Base-by-base conservation (phyloP, 1,140 invertebrate species). In the Palaemon carinicauda region DNA sequence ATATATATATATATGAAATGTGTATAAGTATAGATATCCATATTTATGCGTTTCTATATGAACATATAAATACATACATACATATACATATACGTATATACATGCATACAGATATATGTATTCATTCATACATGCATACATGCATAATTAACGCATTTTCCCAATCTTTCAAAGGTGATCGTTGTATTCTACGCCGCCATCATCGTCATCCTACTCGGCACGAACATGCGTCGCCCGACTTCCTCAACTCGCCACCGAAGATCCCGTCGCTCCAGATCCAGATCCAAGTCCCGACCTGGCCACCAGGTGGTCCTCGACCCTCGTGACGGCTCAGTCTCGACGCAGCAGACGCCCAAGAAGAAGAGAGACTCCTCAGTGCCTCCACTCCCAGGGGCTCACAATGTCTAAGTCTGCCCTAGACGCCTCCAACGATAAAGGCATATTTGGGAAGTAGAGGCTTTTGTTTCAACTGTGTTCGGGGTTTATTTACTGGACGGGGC, bases 261-360 rank as follows among this genome's bases (percentile, higher is more conserved):
- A 7, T n/a, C 54, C 31, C 51, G 54, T 19, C 54, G 79, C 15
- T 69, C 79, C 19, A 41, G 77, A 19, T 80, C 77, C 51, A 51
- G 53, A 1, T 82, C 80, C 41, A 41, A 52, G 21, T 82, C 80
- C 12, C n/a, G 69, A 29, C 24, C n/a, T 56, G 19, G 79, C 17
- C 79, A 80, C 56, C 79, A 80, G 79, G 54, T 80, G 2, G 79
- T 80, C 56, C 60, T 80, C 31, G 31, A 80, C 56, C 79, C 79
- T 41, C 53, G 33, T 7, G 79, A 80, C 53, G 79, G 79, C 19
- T 65, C 79, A 31, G 79, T 80, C n/a, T 65, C 79, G 17, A 80
- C 79, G 19, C 79, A 80, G 56, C 79, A 80, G 21, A 41, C 79
- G 17, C 54, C 52, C 24, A 80, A 80, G 79, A 69, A 80, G 79